Evolutionary conservation across 1,140 invertebrate species (phyloP).

Genomic region (Cotesia typhae): DNA sequence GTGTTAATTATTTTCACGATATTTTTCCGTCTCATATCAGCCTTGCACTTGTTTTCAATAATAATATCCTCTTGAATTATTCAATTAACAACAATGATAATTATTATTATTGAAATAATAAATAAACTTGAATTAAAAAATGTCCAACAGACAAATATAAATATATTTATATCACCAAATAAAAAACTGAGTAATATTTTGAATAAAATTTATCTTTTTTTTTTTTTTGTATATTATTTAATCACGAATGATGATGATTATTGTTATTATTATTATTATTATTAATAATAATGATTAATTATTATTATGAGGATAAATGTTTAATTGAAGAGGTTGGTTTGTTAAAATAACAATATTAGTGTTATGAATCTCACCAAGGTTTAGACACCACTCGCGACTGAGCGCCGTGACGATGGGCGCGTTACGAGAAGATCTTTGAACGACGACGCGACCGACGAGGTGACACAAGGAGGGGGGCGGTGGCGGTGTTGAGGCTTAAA

Average conservation of each 20-base stretch:
- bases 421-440: slow-evolving; percentile 37
- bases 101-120: too few species aligned
- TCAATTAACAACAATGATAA: slow-evolving; percentile 14
- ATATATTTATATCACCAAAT: background rate
- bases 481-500: slow-evolving; percentile 33
- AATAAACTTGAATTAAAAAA: too few species aligned
- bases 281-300: too few species aligned
- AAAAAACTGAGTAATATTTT: too few species aligned
- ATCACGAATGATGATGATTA: too few species aligned
- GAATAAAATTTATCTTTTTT: too few species aligned
- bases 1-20: slow-evolving; percentile 23
- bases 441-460: slow-evolving; percentile 23
- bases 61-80: background rate
- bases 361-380: slow-evolving; percentile 22
- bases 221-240: too few species aligned
- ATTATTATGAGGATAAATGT: background rate
- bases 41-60: slow-evolving; percentile 7
- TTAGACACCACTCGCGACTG: slow-evolving; percentile 37
- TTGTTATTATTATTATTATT: too few species aligned
- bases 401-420: slow-evolving; percentile 34
- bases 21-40: slow-evolving; percentile 35
- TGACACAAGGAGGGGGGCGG: slow-evolving; percentile 29
- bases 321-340: too few species aligned
- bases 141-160: background rate
- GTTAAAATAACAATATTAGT: background rate